phyloP scores from a whole-genome alignment of 2,888 invertebrate genomes.

The Myathropa florea region DNA sequence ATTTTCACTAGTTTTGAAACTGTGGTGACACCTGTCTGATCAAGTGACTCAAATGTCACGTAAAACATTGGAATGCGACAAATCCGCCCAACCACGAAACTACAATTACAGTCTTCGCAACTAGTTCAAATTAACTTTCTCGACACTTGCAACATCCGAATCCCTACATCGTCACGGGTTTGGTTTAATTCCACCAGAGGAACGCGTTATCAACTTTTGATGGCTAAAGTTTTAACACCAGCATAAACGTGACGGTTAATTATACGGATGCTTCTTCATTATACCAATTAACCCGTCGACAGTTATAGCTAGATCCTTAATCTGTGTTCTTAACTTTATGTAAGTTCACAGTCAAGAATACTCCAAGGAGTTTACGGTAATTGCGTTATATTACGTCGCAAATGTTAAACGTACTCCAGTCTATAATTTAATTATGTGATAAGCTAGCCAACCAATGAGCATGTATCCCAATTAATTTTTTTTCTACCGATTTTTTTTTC shows the following conservation, averaged over 20 bases:
- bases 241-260: neutral
- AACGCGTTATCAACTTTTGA: neutral
- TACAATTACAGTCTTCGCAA: neutral
- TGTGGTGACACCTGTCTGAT: too few species aligned
- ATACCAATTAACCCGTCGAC: slow-evolving; percentile 8
- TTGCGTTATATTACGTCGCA: neutral
- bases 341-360: neutral
- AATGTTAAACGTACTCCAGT: neutral
- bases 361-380: neutral
- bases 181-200: neutral
- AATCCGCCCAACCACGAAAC: neutral
- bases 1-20: neutral
- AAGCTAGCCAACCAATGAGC: slow-evolving; percentile 14
- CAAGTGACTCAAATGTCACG: neutral
- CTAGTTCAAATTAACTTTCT: neutral
- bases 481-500: neutral
- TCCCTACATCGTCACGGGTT: neutral
- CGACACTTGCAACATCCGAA: neutral
- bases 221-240: slow-evolving; percentile 9
- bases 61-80: neutral
- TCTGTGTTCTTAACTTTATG: slow-evolving; percentile 1
- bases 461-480: slow-evolving; percentile 57
- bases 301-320: neutral
- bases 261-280: slow-evolving; percentile 1
- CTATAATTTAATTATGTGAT: slow-evolving; percentile 27